A percentile compares a stretch with the other conserved stretches of the same genome.
Conservation (phyloP, 2,113 vertebrate genomes). For the Melierax canorus region DNA sequence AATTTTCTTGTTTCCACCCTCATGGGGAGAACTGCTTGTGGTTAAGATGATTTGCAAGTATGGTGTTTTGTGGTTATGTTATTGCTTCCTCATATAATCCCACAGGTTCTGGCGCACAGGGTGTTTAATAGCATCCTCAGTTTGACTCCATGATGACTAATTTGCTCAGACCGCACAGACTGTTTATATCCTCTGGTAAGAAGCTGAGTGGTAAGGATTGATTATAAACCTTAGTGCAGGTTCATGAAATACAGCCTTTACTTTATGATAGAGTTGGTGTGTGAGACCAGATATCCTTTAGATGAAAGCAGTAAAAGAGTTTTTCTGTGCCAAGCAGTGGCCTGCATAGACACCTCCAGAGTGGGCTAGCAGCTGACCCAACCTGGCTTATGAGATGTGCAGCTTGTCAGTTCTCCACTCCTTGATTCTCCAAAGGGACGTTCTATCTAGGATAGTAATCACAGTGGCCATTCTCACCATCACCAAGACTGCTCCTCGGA, state of each 20-base stretch:
- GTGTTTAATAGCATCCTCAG: not conserved
- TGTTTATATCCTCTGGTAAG: not conserved
- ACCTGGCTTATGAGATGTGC: not conserved
- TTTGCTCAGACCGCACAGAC: not conserved
- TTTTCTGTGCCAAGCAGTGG: not conserved
- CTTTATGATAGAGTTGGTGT: not conserved
- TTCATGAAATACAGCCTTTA: not conserved
- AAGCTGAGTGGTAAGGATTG: not conserved
- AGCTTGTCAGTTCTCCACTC: not conserved
- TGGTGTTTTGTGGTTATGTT: constrained; percentile 8
- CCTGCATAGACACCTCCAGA: not conserved
- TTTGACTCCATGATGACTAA: not conserved
- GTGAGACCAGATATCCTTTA: not conserved
- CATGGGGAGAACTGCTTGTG: not conserved
- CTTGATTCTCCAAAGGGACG: not conserved
- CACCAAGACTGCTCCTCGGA: not conserved
- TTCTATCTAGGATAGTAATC: not conserved
- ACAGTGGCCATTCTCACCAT: not conserved
- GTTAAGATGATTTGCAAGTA: not conserved
- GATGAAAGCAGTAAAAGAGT: not conserved
- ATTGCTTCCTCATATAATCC: constrained; percentile 15
- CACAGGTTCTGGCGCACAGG: not conserved
- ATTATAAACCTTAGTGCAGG: not conserved
- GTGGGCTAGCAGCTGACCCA: not conserved
- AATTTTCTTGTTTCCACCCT: not conserved